Base-by-base conservation (phyloP, 2,113 vertebrate genomes). In the Sporophila hypoxantha region DNA sequence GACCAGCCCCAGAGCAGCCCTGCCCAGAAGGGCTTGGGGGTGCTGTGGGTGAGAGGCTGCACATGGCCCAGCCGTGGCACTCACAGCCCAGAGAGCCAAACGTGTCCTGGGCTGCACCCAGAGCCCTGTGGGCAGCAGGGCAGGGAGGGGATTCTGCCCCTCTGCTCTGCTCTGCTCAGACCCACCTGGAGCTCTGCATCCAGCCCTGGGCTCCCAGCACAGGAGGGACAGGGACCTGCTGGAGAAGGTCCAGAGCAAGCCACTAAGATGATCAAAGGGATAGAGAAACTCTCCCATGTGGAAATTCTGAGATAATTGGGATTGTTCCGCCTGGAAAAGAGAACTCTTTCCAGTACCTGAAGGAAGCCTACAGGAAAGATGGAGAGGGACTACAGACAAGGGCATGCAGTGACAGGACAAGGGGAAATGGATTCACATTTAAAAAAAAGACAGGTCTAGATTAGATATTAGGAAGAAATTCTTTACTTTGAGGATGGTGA, bases 161-260 rank as follows among this genome's bases (percentile, higher is more conserved):
- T 64, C 66, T 71, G 50, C 50, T 36, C 74, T 2, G 26, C 34
- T 69, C 56, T 64, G 49, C 5, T 50, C 18, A 59, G 23, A 52
- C 32, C 27, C 75, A 37, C 13, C 52, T 65, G 59, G 22, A 73
- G 44, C 14, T 0, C 49, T 30, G 55, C 20, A 77, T 5, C 49
- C 36, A 65, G 44, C 5, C 1, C 37, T 66, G 52, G n/a, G 22
- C 15, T 49, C 32, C 21, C 42, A 6, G 27, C 8, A 29, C 0
- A 0, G 32, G 10, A 79, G 1, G 7, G 5, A 79, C 75, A 65
- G 5, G 2, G 3, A 59, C 2, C 12, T 29, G 22, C 0, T 57
- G 27, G 13, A n/a, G 7, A 0, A 0, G 6, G 26, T 2, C 8
- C 22, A 44, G 10, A 50, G 5, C 8, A n/a, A 12, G 7, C 12